phyloP scores from a whole-genome alignment of 2,888 invertebrate species.

The Leuctra nigra region DNA sequence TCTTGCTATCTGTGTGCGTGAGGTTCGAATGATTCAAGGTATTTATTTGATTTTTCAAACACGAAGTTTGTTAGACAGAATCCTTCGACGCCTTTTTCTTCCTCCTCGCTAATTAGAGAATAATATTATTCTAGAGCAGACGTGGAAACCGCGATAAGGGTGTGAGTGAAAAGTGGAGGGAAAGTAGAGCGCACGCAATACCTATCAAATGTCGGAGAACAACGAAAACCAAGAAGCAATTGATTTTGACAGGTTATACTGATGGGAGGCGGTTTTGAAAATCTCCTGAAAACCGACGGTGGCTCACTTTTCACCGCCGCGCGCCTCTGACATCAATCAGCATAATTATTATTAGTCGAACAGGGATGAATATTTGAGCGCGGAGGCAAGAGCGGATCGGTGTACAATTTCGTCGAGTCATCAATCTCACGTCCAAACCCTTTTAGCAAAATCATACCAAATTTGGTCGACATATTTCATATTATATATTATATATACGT shows the following conservation, averaged over 20 bases:
- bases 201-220: neutral
- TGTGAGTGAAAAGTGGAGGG: no score
- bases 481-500: no score
- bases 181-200: neutral
- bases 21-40: no score
- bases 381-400: neutral
- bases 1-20: no score
- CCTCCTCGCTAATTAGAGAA: slow-evolving; percentile 6
- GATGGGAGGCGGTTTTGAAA: no score
- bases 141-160: slow-evolving; percentile 1
- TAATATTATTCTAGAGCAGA: slow-evolving; percentile 3
- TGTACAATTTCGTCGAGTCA: neutral
- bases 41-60: no score
- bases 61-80: neutral
- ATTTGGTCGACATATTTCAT: no score
- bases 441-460: neutral
- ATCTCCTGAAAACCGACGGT: neutral
- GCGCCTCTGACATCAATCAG: no score
- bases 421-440: neutral
- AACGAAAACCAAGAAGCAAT: neutral
- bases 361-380: neutral
- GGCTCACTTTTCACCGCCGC: neutral
- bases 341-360: no score
- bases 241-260: neutral
- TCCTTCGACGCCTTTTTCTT: slow-evolving; percentile 11